Evolutionary conservation across 2,113 vertebrate genomes (phyloP), one percentile per base, ranked within the genome.

Genomic region (Alexandromys fortis): DNA sequence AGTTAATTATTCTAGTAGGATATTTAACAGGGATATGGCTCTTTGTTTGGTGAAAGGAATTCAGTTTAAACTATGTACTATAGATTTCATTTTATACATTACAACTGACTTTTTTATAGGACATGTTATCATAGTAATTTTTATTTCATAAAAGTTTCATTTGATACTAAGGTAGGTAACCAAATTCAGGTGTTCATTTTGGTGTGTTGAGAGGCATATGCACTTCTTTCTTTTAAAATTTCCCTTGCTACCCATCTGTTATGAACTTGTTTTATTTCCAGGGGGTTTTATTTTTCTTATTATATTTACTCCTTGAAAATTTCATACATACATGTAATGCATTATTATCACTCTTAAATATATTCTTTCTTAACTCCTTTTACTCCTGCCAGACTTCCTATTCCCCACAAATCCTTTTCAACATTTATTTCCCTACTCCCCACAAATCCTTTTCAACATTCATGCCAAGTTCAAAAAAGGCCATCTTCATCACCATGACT

Each of bases 341-440:
- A 9, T 17, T 85, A 38, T 85, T 38, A 65, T 65, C 19, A 45
- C 8, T 85, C n/a, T 65, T n/a, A 85, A 28, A 42, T 26, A 30
- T 28, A 38, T 5, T 45, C 3, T 65, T 85, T 19, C 38, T 45
- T 85, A 30, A 30, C 26, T 85, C 9, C 58, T 30, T 45, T 42
- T 17, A 45, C 5, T 9, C 0, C 24, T 63, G 3, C 63, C n/a
- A 45, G 24, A 63, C 3, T 16, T 12, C 3, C n/a, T 19, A 3
- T 8, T 17, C 14, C 8, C n/a, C 28, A 38, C n/a, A 63, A 85
- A 17, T 83, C 10, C 8, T 42, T 65, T 65, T 42, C 24, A 30
- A 65, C 24, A 85, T 65, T 65, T n/a, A 42, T 58, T 17, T 13
- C 7, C 55, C 24, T 19, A 3, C 16, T 28, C 14, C 8, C n/a